Conservation (phyloP, 1,140 invertebrate genomes). For the Triops longicaudatus region DNA sequence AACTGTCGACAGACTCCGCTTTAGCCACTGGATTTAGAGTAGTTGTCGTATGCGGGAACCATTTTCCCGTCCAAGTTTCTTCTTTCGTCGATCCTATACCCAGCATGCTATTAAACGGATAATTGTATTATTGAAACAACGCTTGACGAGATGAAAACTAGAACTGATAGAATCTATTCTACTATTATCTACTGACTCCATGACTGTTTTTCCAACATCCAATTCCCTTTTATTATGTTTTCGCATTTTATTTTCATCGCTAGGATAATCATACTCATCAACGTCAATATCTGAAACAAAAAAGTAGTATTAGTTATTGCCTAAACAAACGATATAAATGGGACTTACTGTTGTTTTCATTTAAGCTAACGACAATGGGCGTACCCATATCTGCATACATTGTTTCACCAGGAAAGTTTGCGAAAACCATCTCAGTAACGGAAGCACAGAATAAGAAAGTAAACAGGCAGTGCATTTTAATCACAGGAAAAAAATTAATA, state of each 20-base stretch:
- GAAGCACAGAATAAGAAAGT: background rate
- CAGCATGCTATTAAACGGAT: background rate
- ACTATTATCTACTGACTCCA: background rate
- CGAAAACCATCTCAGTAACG: background rate
- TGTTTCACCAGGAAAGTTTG: background rate
- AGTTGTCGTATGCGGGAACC: background rate
- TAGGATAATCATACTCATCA: background rate
- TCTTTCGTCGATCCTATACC: background rate
- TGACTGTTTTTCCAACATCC: background rate
- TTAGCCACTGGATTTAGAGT: background rate
- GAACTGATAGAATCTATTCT: background rate
- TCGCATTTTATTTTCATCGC: background rate
- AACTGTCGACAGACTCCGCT: background rate
- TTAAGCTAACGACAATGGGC: background rate
- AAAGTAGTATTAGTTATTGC: background rate
- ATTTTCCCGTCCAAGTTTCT: background rate
- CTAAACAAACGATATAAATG: background rate
- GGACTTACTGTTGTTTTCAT: background rate
- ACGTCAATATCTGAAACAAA: background rate
- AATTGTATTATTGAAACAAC: background rate
- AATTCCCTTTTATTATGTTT: background rate
- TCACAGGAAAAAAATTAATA: no score
- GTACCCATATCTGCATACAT: background rate
- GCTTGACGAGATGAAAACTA: no score
- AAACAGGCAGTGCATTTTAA: background rate